Percentiles rank a stretch among this genome's conserved stretches.
phyloP scores from a whole-genome alignment of 2,113 vertebrate species.

The Pachycephala philippinensis region DNA sequence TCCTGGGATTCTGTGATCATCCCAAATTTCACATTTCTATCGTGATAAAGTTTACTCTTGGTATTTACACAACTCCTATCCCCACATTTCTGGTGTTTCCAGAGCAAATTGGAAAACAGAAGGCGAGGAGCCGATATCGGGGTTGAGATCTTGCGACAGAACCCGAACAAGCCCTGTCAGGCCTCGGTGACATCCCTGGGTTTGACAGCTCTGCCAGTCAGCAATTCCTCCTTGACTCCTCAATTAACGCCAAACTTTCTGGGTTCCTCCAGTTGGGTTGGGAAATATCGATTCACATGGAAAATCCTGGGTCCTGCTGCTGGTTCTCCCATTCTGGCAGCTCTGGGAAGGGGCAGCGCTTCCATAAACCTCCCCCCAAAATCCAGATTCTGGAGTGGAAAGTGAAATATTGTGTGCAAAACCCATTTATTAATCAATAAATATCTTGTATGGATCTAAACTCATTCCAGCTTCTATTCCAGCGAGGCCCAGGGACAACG shows the following conservation, averaged over 20 bases:
- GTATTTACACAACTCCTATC: neutral
- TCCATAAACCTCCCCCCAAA: neutral
- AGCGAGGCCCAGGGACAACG: neutral
- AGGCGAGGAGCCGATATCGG: neutral
- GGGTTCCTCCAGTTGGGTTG: neutral
- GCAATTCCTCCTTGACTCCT: neutral
- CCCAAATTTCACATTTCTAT: rapidly evolving
- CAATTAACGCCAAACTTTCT: neutral
- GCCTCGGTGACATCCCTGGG: neutral
- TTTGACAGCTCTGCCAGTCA: slow-evolving; percentile 34
- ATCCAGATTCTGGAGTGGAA: neutral
- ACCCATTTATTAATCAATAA: neutral
- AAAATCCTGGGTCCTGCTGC: neutral
- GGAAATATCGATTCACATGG: neutral
- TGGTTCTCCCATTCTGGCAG: neutral
- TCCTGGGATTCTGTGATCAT: rapidly evolving
- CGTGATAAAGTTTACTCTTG: rapidly evolving
- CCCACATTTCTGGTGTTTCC: neutral
- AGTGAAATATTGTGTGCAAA: rapidly evolving
- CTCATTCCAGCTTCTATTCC: neutral
- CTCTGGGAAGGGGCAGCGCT: rapidly evolving
- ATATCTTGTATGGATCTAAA: rapidly evolving
- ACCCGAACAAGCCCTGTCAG: neutral
- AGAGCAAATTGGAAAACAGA: neutral
- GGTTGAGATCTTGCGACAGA: slow-evolving; percentile 32